These are phyloP conservation scores for Drosophila kikkawai DNA, from an alignment of 1,140 invertebrate species.

Conservation along the genomic window DNA sequence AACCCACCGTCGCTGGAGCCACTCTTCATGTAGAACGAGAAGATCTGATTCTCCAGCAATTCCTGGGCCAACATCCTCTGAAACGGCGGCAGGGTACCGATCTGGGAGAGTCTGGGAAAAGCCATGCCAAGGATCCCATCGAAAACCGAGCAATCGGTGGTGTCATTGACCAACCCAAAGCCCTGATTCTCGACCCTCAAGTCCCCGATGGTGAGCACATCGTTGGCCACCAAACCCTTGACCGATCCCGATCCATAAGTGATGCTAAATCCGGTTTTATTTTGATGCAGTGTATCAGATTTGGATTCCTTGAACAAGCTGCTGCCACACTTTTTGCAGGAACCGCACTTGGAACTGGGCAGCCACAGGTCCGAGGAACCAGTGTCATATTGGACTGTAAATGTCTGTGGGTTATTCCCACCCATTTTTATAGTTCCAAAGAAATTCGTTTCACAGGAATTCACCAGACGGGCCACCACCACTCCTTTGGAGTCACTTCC, in stretches of 20 bases:
- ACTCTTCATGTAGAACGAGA: conserved; percentile 94
- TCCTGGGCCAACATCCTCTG: conserved; percentile 97
- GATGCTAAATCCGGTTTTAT: conserved; percentile 4
- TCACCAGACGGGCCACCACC: conserved; percentile 40
- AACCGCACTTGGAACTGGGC: conserved; percentile 75
- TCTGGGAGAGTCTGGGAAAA: conserved; percentile 94
- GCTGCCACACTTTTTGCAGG: conserved; percentile 96
- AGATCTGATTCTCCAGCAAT: conserved; percentile 91
- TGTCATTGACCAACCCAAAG: conserved; percentile 26
- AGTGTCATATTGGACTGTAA: conserved; percentile 70
- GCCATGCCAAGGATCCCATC: conserved; percentile 98
- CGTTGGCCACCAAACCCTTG: conserved; percentile 11
- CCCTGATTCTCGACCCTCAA: conserved; percentile 16
- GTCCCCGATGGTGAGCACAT: conserved; percentile 13
- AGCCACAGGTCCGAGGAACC: conserved; percentile 73
- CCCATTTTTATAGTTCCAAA: conserved; percentile 95
- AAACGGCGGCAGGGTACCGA: conserved; percentile 95
- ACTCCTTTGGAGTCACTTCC: not conserved
- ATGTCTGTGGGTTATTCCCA: conserved; percentile 88
- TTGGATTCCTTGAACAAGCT: conserved; percentile 91
- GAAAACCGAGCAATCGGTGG: conserved; percentile 89
- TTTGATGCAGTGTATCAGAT: conserved; percentile 9
- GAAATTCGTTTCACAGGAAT: conserved; percentile 64
- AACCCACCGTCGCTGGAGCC: conserved; percentile 87
- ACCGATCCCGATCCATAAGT: conserved; percentile 32